Evolutionary conservation across 2,113 vertebrate species (phyloP).

Genomic region (Apteryx mantelli): DNA sequence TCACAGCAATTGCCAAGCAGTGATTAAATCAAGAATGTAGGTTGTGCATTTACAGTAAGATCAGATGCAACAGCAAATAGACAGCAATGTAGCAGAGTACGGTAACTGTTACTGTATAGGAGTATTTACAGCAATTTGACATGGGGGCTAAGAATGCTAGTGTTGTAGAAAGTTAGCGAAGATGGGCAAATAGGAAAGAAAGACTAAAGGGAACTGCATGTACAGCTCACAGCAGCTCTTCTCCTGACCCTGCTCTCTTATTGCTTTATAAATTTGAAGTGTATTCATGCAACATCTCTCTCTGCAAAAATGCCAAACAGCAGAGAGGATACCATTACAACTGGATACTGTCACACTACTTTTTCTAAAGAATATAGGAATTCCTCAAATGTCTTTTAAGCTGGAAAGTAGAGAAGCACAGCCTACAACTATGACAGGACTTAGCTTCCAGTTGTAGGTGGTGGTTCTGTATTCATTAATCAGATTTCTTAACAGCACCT

Average conservation of each 20-base stretch:
- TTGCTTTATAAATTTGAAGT: not conserved
- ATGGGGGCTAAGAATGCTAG: not conserved
- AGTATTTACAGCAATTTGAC: not conserved
- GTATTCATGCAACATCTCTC: not conserved
- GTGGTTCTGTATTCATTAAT: not conserved
- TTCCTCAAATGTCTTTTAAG: not conserved
- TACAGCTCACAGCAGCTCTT: not conserved
- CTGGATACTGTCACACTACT: not conserved
- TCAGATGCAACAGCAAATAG: not conserved
- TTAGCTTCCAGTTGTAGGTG: not conserved
- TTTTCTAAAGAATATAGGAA: not conserved
- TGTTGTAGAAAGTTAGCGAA: not conserved
- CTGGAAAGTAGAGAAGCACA: not conserved
- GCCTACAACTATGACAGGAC: not conserved
- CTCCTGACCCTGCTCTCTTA: not conserved
- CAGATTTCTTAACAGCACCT: not conserved
- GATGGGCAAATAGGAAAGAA: not conserved
- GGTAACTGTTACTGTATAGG: accelerated
- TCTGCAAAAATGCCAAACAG: not conserved
- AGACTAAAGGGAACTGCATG: not conserved
- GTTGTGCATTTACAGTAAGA: not conserved
- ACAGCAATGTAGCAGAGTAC: not conserved
- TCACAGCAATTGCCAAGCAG: not conserved
- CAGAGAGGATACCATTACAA: not conserved
- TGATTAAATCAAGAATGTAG: not conserved